Percentiles rank a stretch among this genome's conserved stretches.
phyloP scores from a whole-genome alignment of 53 echinoderm and acorn worm genomes.

The Henricia sp. region DNA sequence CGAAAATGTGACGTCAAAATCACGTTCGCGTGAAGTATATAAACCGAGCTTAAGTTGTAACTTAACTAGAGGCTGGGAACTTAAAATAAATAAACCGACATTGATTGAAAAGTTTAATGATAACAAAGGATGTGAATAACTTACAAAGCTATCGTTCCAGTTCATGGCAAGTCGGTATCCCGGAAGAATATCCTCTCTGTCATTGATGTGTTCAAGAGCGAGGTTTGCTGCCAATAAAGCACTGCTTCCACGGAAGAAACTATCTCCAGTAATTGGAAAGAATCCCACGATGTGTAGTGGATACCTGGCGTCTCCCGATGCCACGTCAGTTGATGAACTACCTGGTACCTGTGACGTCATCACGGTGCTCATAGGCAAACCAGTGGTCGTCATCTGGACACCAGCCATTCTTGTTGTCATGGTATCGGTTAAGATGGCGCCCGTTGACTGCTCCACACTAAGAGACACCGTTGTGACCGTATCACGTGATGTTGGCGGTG shows the following conservation, averaged over 20 bases:
- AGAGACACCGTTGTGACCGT: constrained; percentile 20
- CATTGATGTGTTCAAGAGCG: constrained; percentile 78
- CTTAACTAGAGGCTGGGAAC: no score
- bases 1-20: no score
- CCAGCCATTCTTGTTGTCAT: constrained; percentile 28
- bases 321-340: constrained; percentile 20
- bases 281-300: constrained; percentile 66
- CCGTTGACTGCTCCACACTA: constrained; percentile 9
- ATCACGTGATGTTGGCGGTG: constrained; percentile 1
- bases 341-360: neutral
- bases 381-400: constrained; percentile 31
- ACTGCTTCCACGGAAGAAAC: constrained; percentile 52
- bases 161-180: constrained; percentile 65
- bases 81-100: no score
- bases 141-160: constrained; percentile 69
- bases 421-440: constrained; percentile 13
- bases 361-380: neutral
- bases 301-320: neutral
- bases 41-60: no score
- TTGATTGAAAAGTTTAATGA: no score
- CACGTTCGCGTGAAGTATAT: no score
- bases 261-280: constrained; percentile 59
- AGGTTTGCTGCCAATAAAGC: constrained; percentile 49
- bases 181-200: constrained; percentile 55
- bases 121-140: no score